Conservation (phyloP, 2,797 vertebrate genomes). For the Bufotes viridis region DNA sequence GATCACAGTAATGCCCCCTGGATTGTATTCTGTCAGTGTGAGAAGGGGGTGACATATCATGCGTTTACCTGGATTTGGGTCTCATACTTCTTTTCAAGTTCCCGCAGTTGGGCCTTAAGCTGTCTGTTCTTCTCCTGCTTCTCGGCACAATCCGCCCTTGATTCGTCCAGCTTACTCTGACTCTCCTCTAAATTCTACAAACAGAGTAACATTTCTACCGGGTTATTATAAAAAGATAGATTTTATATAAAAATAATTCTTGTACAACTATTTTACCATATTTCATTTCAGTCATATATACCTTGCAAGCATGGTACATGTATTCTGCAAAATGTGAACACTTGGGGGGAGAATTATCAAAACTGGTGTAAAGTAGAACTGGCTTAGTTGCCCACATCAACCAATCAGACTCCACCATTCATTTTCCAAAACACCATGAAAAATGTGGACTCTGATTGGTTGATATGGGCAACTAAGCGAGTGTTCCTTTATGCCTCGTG, state of each 20-base stretch:
- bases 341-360: no score
- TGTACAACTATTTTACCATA: background rate
- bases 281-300: background rate
- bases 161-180: constrained; percentile 72
- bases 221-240: background rate
- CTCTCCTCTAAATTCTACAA: constrained; percentile 77
- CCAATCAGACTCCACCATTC: no score
- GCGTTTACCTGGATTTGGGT: constrained; percentile 68
- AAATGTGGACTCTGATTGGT: no score
- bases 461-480: no score
- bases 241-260: background rate
- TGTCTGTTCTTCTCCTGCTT: constrained; percentile 69
- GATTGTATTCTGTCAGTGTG: no score
- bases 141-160: constrained; percentile 66
- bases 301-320: background rate
- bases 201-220: background rate
- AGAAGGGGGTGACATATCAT: background rate
- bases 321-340: background rate
- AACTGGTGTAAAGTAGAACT: no score
- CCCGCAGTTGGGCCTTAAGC: constrained; percentile 70
- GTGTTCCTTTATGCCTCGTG: no score
- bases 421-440: no score
- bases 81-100: constrained; percentile 64
- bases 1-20: background rate
- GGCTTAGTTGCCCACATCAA: no score